Base-by-base conservation (phyloP, 2,888 invertebrate species). In the Philopedon plagiatum region DNA sequence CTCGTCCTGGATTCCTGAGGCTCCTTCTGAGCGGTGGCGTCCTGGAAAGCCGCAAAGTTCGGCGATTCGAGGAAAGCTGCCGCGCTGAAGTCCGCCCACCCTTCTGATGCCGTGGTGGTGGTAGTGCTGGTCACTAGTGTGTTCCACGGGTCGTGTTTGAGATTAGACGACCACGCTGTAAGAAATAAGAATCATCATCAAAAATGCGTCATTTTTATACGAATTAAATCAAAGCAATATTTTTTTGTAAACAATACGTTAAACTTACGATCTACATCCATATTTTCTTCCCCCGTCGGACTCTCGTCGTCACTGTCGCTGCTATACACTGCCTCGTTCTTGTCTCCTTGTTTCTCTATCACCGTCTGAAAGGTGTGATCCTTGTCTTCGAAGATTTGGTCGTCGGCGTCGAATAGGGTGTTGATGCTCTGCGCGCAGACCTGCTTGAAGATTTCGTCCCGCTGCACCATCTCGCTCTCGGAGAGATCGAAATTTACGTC, bases 361-460 rank as follows among this genome's bases (percentile, higher is more conserved):
- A 87, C 87, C 0, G 87, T 87, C 74, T 86, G 86, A 74, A 86
- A 87, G 9, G 74, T 70, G 73, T 86, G 83, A 61, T 87, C 87
- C 32, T 83, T 83, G 34, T 87, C 87, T 65, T 87, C 86, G 49
- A 86, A 86, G 78, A 88, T 86, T 75, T 87, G 85, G 76, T 86
- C 81, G 68, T 85, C 86, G 11, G 83, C 82, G 60, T 84, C 82
- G 61, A 83, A 84, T 23, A 85, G 75, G 0, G 85, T 84, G 72
- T 84, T 84, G 46, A 85, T 84, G 57, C 81, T 84, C 75, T 84
- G 84, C 21, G 84, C 81, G 75, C 85, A 85, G 60, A 90, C 88
- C 82, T 90, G 89, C 79, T 90, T 89, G 84, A 92, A 92, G 81
- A 91, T 83, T 71, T 90, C 89, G 62, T 88, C 86, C 66, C 85